Conservation (phyloP, 37 sponge, comb jelly and placozoan genomes). For the Diacarnus erythraeanus region DNA sequence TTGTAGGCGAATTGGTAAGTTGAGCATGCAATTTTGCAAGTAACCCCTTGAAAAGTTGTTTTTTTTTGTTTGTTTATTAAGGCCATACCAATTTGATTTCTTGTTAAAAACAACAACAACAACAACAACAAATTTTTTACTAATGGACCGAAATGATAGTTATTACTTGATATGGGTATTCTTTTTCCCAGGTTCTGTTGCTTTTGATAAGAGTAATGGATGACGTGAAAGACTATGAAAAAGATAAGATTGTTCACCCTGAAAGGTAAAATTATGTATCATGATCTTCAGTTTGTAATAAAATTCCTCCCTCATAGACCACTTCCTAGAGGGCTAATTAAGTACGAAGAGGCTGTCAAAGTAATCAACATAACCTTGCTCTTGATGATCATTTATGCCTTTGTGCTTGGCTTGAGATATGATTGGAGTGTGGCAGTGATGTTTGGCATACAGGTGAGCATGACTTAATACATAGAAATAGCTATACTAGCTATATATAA, state of each 20-base stretch:
- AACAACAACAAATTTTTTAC: too few species aligned
- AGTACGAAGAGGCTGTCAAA: constrained; percentile 43
- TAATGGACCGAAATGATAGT: not conserved
- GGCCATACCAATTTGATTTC: not conserved
- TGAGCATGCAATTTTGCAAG: too few species aligned
- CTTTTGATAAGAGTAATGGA: constrained; percentile 81
- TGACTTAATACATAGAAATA: not conserved
- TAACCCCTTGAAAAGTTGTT: too few species aligned
- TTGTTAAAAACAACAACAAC: not conserved
- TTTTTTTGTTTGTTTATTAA: not conserved
- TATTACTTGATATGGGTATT: not conserved
- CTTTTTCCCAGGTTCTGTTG: constrained; percentile 33
- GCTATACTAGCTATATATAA: not conserved
- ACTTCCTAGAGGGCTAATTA: constrained; percentile 71
- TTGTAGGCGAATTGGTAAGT: constrained; percentile 50
- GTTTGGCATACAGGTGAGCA: constrained; percentile 49
- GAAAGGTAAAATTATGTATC: constrained; percentile 53
- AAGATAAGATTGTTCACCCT: constrained; percentile 74
- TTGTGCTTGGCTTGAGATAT: constrained; percentile 39
- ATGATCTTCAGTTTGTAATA: too few species aligned
- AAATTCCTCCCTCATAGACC: constrained; percentile 60
- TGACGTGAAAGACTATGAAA: constrained; percentile 88
- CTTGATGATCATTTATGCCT: constrained; percentile 19
- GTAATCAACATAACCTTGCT: constrained; percentile 38
- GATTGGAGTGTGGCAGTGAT: constrained; percentile 18